These are phyloP conservation scores for Nemopilema nomurai DNA, from an alignment of 30 jellyfish, hydroid and myxozoan species.

Conservation along the genomic window DNA sequence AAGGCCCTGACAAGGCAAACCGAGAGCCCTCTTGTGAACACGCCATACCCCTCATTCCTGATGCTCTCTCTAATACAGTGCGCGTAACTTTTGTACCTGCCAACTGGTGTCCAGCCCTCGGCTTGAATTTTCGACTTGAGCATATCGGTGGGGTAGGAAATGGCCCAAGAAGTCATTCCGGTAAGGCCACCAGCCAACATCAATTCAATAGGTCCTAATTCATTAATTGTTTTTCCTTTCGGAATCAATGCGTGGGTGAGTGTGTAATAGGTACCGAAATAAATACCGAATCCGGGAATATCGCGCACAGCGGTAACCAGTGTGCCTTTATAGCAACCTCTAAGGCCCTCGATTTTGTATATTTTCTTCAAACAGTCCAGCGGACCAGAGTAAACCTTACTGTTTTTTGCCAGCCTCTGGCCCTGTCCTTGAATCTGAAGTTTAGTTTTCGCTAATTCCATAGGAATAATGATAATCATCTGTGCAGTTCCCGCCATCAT, in stretches of 20 bases:
- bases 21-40: conserved; percentile 74
- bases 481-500: conserved; percentile 85
- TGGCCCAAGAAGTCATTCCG: conserved; percentile 85
- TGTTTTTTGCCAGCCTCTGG: conserved; percentile 7
- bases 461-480: conserved; percentile 64
- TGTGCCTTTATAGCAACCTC: conserved; percentile 80
- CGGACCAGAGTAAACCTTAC: conserved; percentile 55
- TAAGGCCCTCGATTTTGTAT: conserved; percentile 68
- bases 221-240: conserved; percentile 34
- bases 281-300: conserved; percentile 85
- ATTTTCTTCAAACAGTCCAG: conserved; percentile 62
- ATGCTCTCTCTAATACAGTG: conserved; percentile 59
- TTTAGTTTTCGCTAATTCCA: conserved; percentile 84
- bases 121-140: conserved; percentile 89
- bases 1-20: conserved; percentile 91
- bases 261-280: conserved; percentile 63
- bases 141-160: conserved; percentile 84
- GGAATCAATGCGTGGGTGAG: conserved; percentile 45
- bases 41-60: conserved; percentile 65
- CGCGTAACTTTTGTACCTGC: conserved; percentile 43
- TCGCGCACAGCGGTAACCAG: conserved; percentile 76
- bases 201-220: conserved; percentile 25
- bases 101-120: conserved; percentile 76
- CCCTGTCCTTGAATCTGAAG: conserved; percentile 94
- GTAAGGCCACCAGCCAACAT: conserved; percentile 91